phyloP scores from a whole-genome alignment of 2,113 vertebrate species.

The Thermophis baileyi region DNA sequence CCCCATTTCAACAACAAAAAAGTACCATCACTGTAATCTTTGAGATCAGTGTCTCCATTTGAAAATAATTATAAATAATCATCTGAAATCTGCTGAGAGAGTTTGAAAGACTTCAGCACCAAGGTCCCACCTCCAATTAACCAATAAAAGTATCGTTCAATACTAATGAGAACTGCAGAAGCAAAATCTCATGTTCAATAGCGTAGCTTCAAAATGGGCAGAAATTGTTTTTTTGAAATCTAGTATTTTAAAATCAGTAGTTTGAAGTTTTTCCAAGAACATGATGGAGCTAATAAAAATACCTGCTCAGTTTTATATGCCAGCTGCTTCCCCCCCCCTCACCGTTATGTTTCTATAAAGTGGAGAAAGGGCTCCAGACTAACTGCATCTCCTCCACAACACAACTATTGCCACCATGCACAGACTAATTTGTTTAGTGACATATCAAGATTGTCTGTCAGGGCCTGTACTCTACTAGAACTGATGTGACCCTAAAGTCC shows the following conservation, averaged over 20 bases:
- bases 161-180: not conserved
- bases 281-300: not conserved
- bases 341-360: constrained; percentile 5
- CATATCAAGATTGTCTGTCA: not conserved
- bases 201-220: not conserved
- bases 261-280: not conserved
- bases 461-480: not conserved
- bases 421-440: not conserved
- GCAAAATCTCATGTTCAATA: not conserved
- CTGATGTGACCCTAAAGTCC: constrained; percentile 46
- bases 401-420: not conserved
- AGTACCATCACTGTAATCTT: not conserved
- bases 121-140: not conserved
- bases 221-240: not conserved
- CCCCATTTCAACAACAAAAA: not conserved
- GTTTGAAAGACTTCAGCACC: not conserved
- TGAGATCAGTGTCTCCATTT: not conserved
- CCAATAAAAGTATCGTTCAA: not conserved
- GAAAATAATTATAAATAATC: not conserved
- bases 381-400: not conserved
- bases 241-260: not conserved
- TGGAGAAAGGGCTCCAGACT: not conserved
- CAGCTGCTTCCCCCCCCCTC: too few relatives aligned
- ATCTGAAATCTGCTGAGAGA: not conserved
- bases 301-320: not conserved